Evolutionary conservation across 2,888 invertebrate genomes (phyloP).

Genomic region (Tortrix viridana): DNA sequence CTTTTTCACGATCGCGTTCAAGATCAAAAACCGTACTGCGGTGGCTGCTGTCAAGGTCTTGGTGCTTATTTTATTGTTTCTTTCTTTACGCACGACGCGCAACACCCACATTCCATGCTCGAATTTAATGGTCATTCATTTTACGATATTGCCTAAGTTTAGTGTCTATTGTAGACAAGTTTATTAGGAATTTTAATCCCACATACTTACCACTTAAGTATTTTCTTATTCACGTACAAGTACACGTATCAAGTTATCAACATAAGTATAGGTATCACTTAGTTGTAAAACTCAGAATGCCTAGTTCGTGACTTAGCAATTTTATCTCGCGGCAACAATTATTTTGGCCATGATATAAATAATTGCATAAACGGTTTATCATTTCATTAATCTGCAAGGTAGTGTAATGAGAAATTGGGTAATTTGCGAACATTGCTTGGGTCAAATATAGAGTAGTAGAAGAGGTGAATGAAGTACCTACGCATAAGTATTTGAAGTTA

Average conservation of each 20-base stretch:
- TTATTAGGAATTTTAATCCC: neutral
- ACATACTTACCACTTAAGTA: no score
- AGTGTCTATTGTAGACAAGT: conserved; percentile 2
- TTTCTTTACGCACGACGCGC: conserved; percentile 41
- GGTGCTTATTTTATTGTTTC: conserved; percentile 45
- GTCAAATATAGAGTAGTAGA: neutral
- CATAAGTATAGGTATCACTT: no score
- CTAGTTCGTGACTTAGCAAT: conserved; percentile 36
- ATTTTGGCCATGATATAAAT: conserved; percentile 26
- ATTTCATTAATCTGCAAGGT: conserved; percentile 19
- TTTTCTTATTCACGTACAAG: no score
- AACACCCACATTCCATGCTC: conserved; percentile 44
- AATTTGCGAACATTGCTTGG: conserved; percentile 26
- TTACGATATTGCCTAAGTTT: conserved; percentile 10
- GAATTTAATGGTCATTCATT: conserved; percentile 39
- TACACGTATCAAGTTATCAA: no score
- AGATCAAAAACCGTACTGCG: conserved; percentile 49
- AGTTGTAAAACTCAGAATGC: no score
- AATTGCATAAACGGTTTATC: conserved; percentile 34
- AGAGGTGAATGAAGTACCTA: conserved; percentile 8
- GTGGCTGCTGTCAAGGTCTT: conserved; percentile 46
- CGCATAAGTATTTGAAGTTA: no score
- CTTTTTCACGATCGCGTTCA: conserved; percentile 52
- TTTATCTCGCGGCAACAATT: conserved; percentile 18
- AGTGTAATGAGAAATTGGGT: conserved; percentile 19